A percentile compares a stretch with the other conserved stretches of the same genome.
phyloP scores from a whole-genome alignment of 2,888 invertebrate species.

The Tinea semifulvella region DNA sequence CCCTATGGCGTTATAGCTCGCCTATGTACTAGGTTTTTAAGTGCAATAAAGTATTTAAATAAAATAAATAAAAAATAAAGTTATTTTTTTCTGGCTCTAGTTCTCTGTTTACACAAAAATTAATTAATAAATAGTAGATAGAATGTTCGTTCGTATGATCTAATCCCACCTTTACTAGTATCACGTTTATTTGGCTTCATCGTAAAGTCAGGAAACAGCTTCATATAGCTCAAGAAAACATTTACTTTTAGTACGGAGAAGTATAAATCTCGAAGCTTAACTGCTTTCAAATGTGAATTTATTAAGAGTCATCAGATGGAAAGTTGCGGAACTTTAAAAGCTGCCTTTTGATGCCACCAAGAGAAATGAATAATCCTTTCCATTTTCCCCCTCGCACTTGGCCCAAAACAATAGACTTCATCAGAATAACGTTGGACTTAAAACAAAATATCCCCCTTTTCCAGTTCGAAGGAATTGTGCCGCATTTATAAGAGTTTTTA shows the following conservation, averaged over 20 bases:
- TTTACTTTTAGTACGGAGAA: background rate
- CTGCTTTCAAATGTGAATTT: slow-evolving; percentile 29
- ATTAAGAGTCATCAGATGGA: slow-evolving; percentile 40
- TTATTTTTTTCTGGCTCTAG: no score
- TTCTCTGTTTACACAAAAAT: no score
- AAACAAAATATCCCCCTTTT: slow-evolving; percentile 51
- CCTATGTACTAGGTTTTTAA: no score
- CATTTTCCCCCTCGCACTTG: slow-evolving; percentile 41
- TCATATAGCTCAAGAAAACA: no score
- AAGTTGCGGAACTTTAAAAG: slow-evolving; percentile 36
- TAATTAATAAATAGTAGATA: no score
- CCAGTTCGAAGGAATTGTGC: slow-evolving; percentile 30
- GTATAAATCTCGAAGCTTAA: slow-evolving; percentile 2
- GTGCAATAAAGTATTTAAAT: no score
- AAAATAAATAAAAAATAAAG: no score
- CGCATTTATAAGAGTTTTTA: slow-evolving; percentile 20
- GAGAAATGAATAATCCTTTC: slow-evolving; percentile 57
- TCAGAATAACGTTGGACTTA: slow-evolving; percentile 55
- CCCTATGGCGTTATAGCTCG: no score
- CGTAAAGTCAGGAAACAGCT: no score
- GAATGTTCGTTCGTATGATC: no score
- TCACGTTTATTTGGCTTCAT: no score
- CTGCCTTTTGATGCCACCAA: slow-evolving; percentile 39
- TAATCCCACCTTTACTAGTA: no score
- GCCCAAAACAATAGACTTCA: slow-evolving; percentile 51